Conservation (phyloP, 2,888 invertebrate species). For the Drosophila diplacantha region DNA sequence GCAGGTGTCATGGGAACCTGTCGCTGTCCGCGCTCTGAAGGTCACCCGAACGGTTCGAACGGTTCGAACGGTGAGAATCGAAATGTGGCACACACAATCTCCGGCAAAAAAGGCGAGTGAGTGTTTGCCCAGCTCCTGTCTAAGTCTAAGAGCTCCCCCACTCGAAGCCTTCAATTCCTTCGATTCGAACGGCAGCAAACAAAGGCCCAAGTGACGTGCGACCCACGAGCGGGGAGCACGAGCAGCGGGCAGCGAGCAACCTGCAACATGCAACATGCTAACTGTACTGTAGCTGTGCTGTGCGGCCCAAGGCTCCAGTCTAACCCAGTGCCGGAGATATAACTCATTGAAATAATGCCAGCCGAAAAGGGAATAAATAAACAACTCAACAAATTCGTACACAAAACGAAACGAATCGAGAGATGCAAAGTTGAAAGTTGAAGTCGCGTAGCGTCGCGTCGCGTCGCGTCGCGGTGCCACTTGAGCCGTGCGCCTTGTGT, state of each 20-base stretch:
- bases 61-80: conserved; percentile 20
- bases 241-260: conserved; percentile 7
- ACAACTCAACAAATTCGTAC: conserved; percentile 34
- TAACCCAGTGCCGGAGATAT: conserved; percentile 20
- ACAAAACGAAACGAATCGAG: conserved; percentile 40
- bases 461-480: conserved; percentile 45
- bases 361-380: conserved; percentile 66
- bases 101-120: conserved; percentile 1
- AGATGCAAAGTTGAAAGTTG: conserved; percentile 69
- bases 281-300: conserved; percentile 12
- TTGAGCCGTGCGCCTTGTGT: conserved; percentile 44
- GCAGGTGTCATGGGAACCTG: conserved; percentile 68
- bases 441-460: conserved; percentile 48
- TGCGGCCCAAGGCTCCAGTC: conserved; percentile 17
- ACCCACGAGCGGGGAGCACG: conserved; percentile 21
- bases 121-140: conserved; percentile 39
- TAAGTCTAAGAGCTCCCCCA: conserved; percentile 25
- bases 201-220: conserved; percentile 58
- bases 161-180: conserved; percentile 51
- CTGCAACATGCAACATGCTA: conserved; percentile 16
- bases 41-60: conserved; percentile 42
- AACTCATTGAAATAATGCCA: conserved; percentile 24
- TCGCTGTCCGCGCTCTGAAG: conserved; percentile 42
- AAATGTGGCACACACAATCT: conserved; percentile 28
- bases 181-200: conserved; percentile 45